Conservation (phyloP, 2,113 vertebrate genomes). For the Carettochelys insculpta region DNA sequence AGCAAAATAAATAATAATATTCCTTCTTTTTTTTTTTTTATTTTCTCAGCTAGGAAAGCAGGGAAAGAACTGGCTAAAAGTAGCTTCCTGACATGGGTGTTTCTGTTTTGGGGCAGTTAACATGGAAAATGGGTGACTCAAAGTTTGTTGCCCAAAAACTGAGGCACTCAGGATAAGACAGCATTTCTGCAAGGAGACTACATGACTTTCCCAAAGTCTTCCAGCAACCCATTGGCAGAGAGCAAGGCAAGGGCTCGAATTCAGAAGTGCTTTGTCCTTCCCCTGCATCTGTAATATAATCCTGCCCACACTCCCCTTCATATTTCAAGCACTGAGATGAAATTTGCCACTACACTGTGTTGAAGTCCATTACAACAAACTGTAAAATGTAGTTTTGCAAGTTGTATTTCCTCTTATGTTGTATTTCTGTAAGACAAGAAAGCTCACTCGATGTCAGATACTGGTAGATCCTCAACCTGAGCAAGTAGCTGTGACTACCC, state of each 20-base stretch:
- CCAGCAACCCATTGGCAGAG: background rate
- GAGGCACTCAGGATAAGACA: background rate
- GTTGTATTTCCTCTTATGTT: background rate
- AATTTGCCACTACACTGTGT: background rate
- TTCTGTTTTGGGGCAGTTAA: slow-evolving; percentile 14
- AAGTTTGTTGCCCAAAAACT: background rate
- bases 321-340: background rate
- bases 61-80: slow-evolving; percentile 9
- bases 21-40: slow-evolving; percentile 17
- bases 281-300: background rate
- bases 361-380: background rate
- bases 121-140: slow-evolving; percentile 5
- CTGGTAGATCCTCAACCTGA: background rate
- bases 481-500: background rate
- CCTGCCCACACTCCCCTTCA: background rate
- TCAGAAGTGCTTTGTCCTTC: background rate
- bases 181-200: background rate
- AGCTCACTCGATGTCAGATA: background rate
- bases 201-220: background rate
- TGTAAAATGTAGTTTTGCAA: background rate
- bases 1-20: background rate
- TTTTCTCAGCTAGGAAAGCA: slow-evolving; percentile 3
- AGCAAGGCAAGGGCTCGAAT: accelerated
- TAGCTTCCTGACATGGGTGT: background rate
- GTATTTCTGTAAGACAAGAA: background rate